Base-by-base conservation (phyloP, 2,797 vertebrate genomes). In the Brachymystax lenok region DNA sequence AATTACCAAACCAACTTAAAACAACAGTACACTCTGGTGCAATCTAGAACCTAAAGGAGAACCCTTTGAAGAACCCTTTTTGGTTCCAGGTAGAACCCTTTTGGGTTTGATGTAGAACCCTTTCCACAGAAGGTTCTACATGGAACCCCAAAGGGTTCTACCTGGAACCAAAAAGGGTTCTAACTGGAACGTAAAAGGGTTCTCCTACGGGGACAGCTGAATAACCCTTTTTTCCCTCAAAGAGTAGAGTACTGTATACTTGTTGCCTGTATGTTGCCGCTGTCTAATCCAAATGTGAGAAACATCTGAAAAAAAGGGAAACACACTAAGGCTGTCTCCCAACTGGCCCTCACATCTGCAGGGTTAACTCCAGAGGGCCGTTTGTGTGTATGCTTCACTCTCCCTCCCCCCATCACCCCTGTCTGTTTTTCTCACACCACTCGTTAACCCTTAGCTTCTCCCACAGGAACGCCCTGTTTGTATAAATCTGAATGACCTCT, bases 361-460 rank as follows among this genome's bases (percentile, higher is more conserved):
- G 56, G 67, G 56, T 74, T n/a, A 27, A 68, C 27, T 50, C 30
- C 28, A 35, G 64, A 30, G 77, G 83, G 82, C 51, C 14, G 64
- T 30, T 27, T 28, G 21, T 13, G 64, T 70, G 5, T 56, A 35
- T 50, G 59, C 71, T 83, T 80, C 59, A 10, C 59, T 81, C 77
- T 83, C 88, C 86, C 73, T 68, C 76, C 72, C 76, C 78, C 81
- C 83, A 81, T 78, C 81, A 79, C 78, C 75, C 78, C 83, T 80
- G 88, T 80, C 88, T 90, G 86, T 91, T 90, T 92, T 92, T 93
- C 91, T 92, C 90, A 91, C 89, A 91, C 87, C 75, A 82, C 90
- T 90, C 84, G 82, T 92, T 92, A 93, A 93, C 91, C 91, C 86
- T 88, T 88, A 81, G 88, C 83, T 91, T 87, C 90, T 91, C 86